Evolutionary conservation across 1,140 invertebrate genomes (phyloP), one percentile per base, ranked within the genome.

Genomic region (Delia radicum): DNA sequence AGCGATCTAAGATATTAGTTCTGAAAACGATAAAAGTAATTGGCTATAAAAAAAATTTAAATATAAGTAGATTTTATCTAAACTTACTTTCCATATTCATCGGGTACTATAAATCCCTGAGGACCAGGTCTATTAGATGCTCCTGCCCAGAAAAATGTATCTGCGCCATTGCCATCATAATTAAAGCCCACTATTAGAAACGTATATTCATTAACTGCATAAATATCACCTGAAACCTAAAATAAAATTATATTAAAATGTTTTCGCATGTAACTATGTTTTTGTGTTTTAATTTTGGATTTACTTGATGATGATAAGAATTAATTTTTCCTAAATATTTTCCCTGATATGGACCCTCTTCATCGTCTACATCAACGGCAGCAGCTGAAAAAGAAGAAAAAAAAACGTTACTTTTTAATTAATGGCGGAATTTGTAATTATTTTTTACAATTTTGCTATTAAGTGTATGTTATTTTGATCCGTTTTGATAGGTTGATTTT

Each of bases 81-180:
- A 42, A 90, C 92, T 89, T 80, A 94, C 95, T 92, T 94, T 82
- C 94, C 94, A 87, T 92, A 90, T 85, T 96, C 93, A 81, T 97
- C 93, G 6, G 95, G 94, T 3, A 97, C 92, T 75, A 97, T 95
- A 81, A 96, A 96, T 5, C 96, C 96, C 82, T 96, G 93, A 0
- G 94, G 94, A 4, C 95, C 95, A 0, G 95, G 95, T 28, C 94
- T 86, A 80, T 94, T 94, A 0, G 93, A 90, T n/a, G 93, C 91
- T 37, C 96, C 96, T 4, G 94, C 93, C 95, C 95, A 97, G 84
- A 98, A 97, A 86, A 95, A 97, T 5, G 95, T 94, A 82, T 96
- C 95, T 27, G 92, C 92, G 8, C 95, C 95, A 72, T 95, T 94
- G 21, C 96, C 96, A 87, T 97, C 96, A 79, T 97, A 98, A 84